phyloP scores from a whole-genome alignment of 2,797 vertebrate species.

The Leptatherina wallacei region DNA sequence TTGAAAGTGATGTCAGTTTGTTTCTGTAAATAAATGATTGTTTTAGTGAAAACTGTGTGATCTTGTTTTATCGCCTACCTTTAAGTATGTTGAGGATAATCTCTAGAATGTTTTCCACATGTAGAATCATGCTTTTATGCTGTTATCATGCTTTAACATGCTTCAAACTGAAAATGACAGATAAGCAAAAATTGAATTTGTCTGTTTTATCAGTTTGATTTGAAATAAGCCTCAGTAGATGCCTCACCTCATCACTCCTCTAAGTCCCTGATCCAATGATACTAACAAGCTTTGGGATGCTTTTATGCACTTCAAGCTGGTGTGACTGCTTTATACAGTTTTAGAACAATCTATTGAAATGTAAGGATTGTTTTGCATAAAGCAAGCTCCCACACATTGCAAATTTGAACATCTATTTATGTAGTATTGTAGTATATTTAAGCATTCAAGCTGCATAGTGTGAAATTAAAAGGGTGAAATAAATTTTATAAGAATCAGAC shows the following conservation, averaged over 20 bases:
- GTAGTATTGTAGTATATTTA: neutral
- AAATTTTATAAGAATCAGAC: neutral
- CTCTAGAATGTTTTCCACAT: slow-evolving; percentile 14
- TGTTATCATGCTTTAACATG: too few species aligned
- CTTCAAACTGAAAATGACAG: slow-evolving; percentile 7
- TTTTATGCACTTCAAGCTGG: neutral
- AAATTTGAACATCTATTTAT: neutral
- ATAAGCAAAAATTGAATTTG: neutral
- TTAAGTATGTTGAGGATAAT: slow-evolving; percentile 1
- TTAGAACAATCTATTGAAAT: slow-evolving; percentile 37
- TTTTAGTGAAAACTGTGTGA: slow-evolving; percentile 66
- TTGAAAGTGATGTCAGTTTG: slow-evolving; percentile 64
- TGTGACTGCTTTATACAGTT: slow-evolving; percentile 24
- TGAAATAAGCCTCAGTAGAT: neutral
- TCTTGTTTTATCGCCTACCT: neutral
- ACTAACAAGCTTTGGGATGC: slow-evolving; percentile 28
- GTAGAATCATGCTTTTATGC: neutral
- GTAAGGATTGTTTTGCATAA: slow-evolving; percentile 24
- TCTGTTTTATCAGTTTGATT: neutral
- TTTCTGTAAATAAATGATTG: slow-evolving; percentile 81
- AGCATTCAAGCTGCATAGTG: neutral
- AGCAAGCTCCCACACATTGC: slow-evolving; percentile 13
- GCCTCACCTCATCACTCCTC: slow-evolving; percentile 20
- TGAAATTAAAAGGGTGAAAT: neutral
- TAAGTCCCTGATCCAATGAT: neutral